Conservation (phyloP, 2,888 invertebrate genomes). For the Marronus borbonicus region DNA sequence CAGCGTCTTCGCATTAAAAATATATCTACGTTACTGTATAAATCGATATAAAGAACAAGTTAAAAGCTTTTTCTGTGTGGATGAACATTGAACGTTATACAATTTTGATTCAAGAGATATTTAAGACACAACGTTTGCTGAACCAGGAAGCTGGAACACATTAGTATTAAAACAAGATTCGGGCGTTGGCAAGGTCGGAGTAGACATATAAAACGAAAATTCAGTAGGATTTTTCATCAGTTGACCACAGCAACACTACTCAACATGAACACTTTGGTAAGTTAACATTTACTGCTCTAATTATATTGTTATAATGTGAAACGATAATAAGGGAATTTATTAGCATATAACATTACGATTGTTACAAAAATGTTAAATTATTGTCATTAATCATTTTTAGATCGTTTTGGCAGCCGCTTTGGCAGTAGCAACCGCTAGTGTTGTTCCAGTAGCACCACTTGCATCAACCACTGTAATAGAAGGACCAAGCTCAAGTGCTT, state of each 20-base stretch:
- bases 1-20: too few relatives aligned
- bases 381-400: conserved; percentile 11
- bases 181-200: conserved; percentile 50
- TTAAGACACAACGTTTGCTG: conserved; percentile 12
- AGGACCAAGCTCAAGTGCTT: conserved; percentile 54
- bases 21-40: background rate
- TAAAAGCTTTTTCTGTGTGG: background rate
- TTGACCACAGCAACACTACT: conserved; percentile 27
- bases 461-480: conserved; percentile 51
- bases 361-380: background rate
- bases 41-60: background rate
- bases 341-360: too few relatives aligned
- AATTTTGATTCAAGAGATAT: conserved; percentile 9
- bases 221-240: conserved; percentile 34
- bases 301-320: background rate
- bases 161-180: conserved; percentile 17
- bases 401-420: conserved; percentile 51
- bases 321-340: too few relatives aligned
- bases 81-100: background rate
- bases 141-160: conserved; percentile 33
- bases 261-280: conserved; percentile 46
- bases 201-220: conserved; percentile 38
- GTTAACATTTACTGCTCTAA: conserved; percentile 16
- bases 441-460: conserved; percentile 50
- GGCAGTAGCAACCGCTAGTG: conserved; percentile 53